Evolutionary conservation across 2,888 invertebrate species (phyloP).

Genomic region (Caenorhabditis panamensis): DNA sequence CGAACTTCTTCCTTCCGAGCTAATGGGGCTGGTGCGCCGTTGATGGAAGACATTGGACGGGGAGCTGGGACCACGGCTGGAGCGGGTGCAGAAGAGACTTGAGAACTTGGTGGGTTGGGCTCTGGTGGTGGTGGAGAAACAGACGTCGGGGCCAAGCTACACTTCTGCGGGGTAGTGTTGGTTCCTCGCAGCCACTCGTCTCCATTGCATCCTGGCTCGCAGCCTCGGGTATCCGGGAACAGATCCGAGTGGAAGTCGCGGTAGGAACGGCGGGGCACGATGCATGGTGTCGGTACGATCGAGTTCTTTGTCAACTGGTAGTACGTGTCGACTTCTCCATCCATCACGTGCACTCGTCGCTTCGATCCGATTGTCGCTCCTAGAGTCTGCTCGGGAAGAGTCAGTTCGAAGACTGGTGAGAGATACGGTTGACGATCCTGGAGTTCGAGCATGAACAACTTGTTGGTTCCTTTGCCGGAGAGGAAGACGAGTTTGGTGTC

Average conservation of each 20-base stretch:
- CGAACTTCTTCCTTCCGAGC: conserved; percentile 46
- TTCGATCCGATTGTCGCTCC: conserved; percentile 94
- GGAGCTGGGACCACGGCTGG: conserved; percentile 30
- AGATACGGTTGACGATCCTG: conserved; percentile 86
- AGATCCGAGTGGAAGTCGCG: conserved; percentile 95
- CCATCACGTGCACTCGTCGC: conserved; percentile 89
- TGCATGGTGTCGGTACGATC: conserved; percentile 94
- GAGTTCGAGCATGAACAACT: conserved; percentile 92
- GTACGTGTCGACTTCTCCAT: conserved; percentile 94
- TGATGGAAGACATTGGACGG: conserved; percentile 30
- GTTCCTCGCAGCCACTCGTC: conserved; percentile 89
- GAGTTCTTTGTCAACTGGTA: conserved; percentile 90
- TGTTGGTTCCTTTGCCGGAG: conserved; percentile 91
- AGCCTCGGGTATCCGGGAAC: conserved; percentile 92
- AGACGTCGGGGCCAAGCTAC: conserved; percentile 63
- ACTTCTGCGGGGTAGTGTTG: conserved; percentile 83
- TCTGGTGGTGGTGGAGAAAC: conserved; percentile 72
- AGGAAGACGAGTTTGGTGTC: conserved; percentile 96
- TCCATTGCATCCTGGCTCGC: conserved; percentile 88
- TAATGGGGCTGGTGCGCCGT: neutral
- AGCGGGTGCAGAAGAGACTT: conserved; percentile 9
- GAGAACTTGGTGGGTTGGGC: conserved; percentile 67
- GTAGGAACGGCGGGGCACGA: conserved; percentile 92
- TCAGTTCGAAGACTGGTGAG: conserved; percentile 85
- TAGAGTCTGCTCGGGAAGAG: conserved; percentile 92